A percentile compares a stretch with the other conserved stretches of the same genome.
Conservation (phyloP, 2,797 vertebrate genomes). For the Octomys mimax region DNA sequence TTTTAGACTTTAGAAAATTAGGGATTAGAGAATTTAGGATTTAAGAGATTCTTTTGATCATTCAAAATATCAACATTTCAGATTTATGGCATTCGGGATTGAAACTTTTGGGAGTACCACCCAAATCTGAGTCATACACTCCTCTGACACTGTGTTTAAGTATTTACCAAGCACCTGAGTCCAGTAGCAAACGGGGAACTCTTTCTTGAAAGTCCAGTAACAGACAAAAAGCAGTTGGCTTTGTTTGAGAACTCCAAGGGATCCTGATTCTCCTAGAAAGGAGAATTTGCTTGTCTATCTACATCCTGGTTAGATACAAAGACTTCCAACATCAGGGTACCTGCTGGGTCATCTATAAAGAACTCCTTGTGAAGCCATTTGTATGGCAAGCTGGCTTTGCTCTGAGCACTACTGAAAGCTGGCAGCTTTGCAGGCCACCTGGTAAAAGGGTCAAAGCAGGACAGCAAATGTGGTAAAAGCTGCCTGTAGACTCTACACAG, state of each 20-base stretch:
- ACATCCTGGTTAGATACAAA: background rate
- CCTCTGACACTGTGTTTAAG: background rate
- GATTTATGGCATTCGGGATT: background rate
- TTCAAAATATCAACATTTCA: background rate
- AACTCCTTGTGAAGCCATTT: background rate
- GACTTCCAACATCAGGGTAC: background rate
- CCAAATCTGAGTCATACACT: background rate
- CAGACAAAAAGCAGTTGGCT: background rate
- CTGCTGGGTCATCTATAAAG: background rate
- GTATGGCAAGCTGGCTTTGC: background rate
- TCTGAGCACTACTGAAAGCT: background rate
- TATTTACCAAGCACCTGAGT: background rate
- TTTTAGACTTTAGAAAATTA: background rate
- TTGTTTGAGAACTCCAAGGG: background rate
- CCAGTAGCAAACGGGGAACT: background rate
- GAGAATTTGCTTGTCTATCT: background rate
- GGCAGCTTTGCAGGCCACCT: constrained; percentile 56
- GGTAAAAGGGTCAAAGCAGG: constrained; percentile 63
- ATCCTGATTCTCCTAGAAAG: background rate
- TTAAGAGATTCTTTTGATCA: background rate
- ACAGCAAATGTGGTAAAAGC: constrained; percentile 64
- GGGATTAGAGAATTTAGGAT: background rate
- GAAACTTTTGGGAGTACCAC: background rate
- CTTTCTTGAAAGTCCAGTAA: background rate
- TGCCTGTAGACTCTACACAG: background rate